Base-by-base conservation (phyloP, 1,140 invertebrate genomes). In the Drosophila arawakana region DNA sequence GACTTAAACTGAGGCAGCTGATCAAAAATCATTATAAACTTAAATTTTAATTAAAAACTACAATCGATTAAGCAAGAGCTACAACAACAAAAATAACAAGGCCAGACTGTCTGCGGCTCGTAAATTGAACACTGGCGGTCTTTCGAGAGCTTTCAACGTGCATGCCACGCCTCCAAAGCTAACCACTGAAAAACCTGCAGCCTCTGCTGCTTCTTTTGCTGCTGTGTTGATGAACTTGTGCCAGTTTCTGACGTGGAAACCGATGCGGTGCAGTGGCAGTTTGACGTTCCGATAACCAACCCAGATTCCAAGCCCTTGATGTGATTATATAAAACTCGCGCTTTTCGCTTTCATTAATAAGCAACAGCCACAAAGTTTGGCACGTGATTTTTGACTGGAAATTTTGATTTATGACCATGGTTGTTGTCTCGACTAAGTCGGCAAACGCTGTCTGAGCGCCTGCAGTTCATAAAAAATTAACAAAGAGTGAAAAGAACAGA, bases 1-100 rank as follows among this genome's bases (percentile, higher is more conserved):
- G 84, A 84, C 89, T 72, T 89, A 89, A 81, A 73, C 41, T 43
- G 41, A 43, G 41, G 80, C 86, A 91, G 86, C 90, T 91, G 90
- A 91, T 91, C 89, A 91, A 91, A 91, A 91, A 89, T 91, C 83
- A 91, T 91, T 91, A 91, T 91, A 91, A 91, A 85, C 82, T 88
- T 91, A 90, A 91, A 88, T 91, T 91, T 91, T 91, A 91, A 91
- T 91, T 91, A 91, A 91, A 91, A 91, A 88, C 72, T 76, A 73
- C 80, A 90, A 88, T 88, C 84, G 84, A 88, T 88, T 81, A 78
- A 30, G 25, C 25, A 30, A 30, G 25, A 30, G 25, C 2, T 5
- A 30, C 25, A 30, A 30, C 25, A 30, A 30, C 25, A 30, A 75
- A 65, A 73, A 15, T 15, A 15, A 15, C 34, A 57, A 66, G 66